Evolutionary conservation across 1,140 invertebrate genomes (phyloP).

Genomic region (Drosophila erecta): DNA sequence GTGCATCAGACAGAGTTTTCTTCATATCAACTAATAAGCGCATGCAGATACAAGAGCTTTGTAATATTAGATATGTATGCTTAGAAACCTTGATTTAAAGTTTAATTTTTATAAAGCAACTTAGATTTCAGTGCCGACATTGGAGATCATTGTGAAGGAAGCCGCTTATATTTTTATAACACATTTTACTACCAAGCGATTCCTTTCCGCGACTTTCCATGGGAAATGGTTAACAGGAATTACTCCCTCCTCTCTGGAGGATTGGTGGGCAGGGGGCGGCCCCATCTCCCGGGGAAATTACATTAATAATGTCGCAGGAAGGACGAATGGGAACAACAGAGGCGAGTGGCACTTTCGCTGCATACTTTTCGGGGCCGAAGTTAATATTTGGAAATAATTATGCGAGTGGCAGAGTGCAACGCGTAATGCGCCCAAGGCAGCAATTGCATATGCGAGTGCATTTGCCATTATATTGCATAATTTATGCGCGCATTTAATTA

Average conservation of each 20-base stretch:
- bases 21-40: too few species aligned
- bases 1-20: too few species aligned
- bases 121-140: too few species aligned
- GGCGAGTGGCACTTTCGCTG: slow-evolving; percentile 23
- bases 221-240: slow-evolving; percentile 4
- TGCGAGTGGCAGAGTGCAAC: slow-evolving; percentile 39
- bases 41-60: too few species aligned
- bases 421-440: slow-evolving; percentile 20
- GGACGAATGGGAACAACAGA: slow-evolving; percentile 14
- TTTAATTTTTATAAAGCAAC: too few species aligned
- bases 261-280: slow-evolving; percentile 20
- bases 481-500: slow-evolving; percentile 78
- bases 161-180: too few species aligned
- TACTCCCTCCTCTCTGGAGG: slow-evolving; percentile 1
- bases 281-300: slow-evolving; percentile 41
- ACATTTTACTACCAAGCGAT: too few species aligned
- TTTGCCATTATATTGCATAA: slow-evolving; percentile 73
- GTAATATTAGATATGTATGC: too few species aligned
- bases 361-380: slow-evolving; percentile 67
- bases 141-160: too few species aligned
- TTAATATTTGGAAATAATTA: slow-evolving; percentile 79
- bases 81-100: too few species aligned
- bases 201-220: not conserved
- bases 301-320: slow-evolving; percentile 65
- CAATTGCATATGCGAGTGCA: slow-evolving; percentile 3